These are phyloP conservation scores for Penelope pileata DNA, from an alignment of 2,113 vertebrate genomes.

Conservation along the genomic window DNA sequence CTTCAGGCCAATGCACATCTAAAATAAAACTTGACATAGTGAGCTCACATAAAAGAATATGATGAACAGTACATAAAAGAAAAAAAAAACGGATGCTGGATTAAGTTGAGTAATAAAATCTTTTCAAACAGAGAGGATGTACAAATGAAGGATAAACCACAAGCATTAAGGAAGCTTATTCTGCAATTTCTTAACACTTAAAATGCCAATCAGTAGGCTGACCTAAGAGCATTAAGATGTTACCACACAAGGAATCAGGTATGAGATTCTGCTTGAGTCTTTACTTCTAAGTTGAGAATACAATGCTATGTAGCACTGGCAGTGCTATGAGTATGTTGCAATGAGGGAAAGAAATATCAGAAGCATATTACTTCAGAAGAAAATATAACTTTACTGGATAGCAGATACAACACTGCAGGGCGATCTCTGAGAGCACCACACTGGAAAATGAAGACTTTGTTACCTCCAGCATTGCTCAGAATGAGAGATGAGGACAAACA, in stretches of 20 bases:
- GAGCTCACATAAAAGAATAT: background rate
- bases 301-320: background rate
- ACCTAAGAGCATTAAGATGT: background rate
- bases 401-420: background rate
- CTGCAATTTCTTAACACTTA: background rate
- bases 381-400: background rate
- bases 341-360: background rate
- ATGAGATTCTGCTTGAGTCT: background rate
- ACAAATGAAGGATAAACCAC: background rate
- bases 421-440: background rate
- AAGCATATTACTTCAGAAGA: background rate
- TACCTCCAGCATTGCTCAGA: background rate
- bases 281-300: background rate
- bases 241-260: background rate
- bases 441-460: background rate
- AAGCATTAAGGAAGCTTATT: background rate
- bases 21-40: conserved; percentile 17
- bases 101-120: background rate
- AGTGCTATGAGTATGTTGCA: background rate
- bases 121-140: background rate
- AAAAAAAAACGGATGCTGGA: background rate
- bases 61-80: background rate
- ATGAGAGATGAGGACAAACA: background rate
- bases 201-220: background rate
- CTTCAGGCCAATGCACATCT: background rate